phyloP scores from a whole-genome alignment of 2,113 vertebrate genomes.

The Agelaius tricolor region DNA sequence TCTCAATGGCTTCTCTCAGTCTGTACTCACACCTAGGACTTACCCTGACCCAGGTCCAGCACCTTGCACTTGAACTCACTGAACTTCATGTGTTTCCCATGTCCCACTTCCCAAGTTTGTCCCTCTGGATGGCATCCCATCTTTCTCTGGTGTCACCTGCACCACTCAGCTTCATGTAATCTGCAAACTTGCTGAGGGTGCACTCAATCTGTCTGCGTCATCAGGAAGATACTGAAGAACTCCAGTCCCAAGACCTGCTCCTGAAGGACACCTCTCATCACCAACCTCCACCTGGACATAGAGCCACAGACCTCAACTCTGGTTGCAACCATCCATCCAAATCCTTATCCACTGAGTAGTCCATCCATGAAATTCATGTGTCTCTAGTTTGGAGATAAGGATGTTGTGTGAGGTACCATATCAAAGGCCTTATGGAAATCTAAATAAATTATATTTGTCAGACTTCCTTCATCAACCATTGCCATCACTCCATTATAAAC shows the following conservation, averaged over 20 bases:
- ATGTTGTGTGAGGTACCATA: not conserved
- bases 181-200: not conserved
- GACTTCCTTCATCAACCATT: not conserved
- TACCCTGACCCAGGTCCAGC: not conserved
- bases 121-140: not conserved
- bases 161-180: not conserved
- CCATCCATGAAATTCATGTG: not conserved
- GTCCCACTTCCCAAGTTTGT: not conserved
- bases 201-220: rapidly evolving
- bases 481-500: not conserved
- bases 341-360: not conserved
- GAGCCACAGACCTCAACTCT: not conserved
- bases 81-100: not conserved
- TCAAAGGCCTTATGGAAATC: not conserved
- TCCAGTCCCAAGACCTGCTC: not conserved
- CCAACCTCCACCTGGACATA: not conserved
- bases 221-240: not conserved
- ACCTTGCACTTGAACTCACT: not conserved
- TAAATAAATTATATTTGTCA: not conserved
- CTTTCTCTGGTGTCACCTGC: not conserved
- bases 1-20: not conserved
- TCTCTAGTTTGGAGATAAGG: not conserved
- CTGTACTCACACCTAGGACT: not conserved
- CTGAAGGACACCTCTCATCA: not conserved
- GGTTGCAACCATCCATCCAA: not conserved